Evolutionary conservation across 2,113 vertebrate genomes (phyloP), one percentile per base, ranked within the genome.

Genomic region (Apteryx owenii): DNA sequence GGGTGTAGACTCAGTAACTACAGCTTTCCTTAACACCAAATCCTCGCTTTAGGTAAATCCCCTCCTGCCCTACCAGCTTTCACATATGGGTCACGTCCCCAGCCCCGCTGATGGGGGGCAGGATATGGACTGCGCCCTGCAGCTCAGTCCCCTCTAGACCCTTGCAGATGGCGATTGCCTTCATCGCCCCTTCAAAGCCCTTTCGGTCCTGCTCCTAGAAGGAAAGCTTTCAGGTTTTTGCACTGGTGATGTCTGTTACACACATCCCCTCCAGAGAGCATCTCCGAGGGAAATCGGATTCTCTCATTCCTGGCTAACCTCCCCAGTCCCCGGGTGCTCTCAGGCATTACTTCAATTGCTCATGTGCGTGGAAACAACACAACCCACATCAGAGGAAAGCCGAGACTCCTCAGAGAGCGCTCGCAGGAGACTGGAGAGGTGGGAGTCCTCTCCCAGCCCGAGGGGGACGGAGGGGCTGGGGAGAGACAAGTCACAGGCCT

Each of bases 31-130:
- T 11, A 6, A 33, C 26, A 18, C 21, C 25, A n/a, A n/a, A 7
- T 31, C 60, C 29, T 1, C 1, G 12, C 28, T 0, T 0, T 7
- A 19, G 33, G 33, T 8, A 25, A 18, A 12, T 12, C 29, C 50
- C 51, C 12, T 38, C 61, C 73, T 22, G 44, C 48, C 23, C 65
- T 79, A 44, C 26, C 54, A 56, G 53, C 51, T 40, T 46, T 15
- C 44, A 7, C 17, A 6, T 5, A 2, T 2, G 60, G 71, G 44
- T 19, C 60, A 38, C 58, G 13, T 42, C 53, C 20, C 68, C 85
- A 42, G 54, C 33, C 44, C 38, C 53, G 2, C 1, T 0, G 53
- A 58, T 20, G 48, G 61, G 33, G 51, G 33, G 7, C 44, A 36
- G 29, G 61, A 7, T 28, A 3, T 0, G 1, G 64, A 18, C 14